Percentiles rank a stretch among this genome's conserved stretches.
Evolutionary conservation across 2,888 invertebrate species (phyloP).

Genomic region (Thysanoteuthis rhombus): DNA sequence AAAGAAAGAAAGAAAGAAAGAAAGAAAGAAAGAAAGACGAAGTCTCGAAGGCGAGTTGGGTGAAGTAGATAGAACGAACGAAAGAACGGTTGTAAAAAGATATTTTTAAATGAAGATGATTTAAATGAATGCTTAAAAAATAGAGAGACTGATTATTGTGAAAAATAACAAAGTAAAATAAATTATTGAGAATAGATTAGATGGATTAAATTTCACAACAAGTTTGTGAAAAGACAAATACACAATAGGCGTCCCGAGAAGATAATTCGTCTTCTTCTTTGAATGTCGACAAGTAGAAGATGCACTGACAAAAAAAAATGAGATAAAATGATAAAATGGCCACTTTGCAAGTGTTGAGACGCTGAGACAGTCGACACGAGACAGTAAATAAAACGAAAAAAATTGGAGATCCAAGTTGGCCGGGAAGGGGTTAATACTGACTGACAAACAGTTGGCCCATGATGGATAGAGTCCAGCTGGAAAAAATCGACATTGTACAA

Average conservation of each 20-base stretch:
- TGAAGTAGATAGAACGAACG: background rate
- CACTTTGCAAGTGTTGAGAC: background rate
- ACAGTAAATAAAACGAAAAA: background rate
- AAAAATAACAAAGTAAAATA: background rate
- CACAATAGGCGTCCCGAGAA: background rate
- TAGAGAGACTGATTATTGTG: background rate
- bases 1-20: too few relatives aligned
- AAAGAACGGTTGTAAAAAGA: background rate
- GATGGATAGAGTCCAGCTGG: constrained; percentile 12
- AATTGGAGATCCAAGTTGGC: background rate
- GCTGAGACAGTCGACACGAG: background rate
- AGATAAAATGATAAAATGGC: constrained; percentile 12
- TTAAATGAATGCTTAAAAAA: too few relatives aligned
- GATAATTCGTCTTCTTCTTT: background rate
- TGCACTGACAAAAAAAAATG: background rate
- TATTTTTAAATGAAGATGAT: too few relatives aligned
- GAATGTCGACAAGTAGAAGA: background rate
- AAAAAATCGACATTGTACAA: background rate
- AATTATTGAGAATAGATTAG: background rate
- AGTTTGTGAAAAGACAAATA: background rate
- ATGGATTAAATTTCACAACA: background rate
- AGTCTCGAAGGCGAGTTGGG: too few relatives aligned
- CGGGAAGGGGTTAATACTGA: background rate
- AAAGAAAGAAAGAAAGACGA: too few relatives aligned
- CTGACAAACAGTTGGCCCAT: background rate